Evolutionary conservation across 2,888 invertebrate genomes (phyloP), one percentile per base, ranked within the genome.

Genomic region (Mythimna pallens): DNA sequence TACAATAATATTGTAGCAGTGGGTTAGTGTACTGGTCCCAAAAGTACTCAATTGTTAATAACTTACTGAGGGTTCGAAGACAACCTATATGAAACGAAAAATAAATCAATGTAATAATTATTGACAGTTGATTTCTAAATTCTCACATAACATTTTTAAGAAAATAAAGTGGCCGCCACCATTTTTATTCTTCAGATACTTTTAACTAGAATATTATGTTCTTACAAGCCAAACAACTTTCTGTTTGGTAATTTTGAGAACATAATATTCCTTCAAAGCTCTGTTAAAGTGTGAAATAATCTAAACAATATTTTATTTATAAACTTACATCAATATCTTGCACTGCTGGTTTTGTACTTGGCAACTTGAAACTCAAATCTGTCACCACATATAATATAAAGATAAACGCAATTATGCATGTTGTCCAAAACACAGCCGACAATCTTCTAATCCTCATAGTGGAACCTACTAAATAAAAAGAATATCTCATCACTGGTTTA

Each of bases 381-480:
- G 97, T 97, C 83, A 97, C 97, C 70, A 97, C 94, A 91, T 98
- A 98, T 77, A 97, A 93, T 86, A 97, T 97, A 86, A 97, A 96
- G 83, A 97, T 95, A 86, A 97, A 97, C 40, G 96, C 96, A 77
- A 97, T 91, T 66, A 97, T 94, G 83, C 97, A 95, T 64, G 97
- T 95, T 63, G 97, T 96, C 92, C 97, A 97, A 87, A 97, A 96
- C 76, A 97, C 91, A 25, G 97, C 97, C 30, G 97, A 95, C 62
- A 97, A 90, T 86, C 96, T 94, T 89, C 97, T 94, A 77, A 97
- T 93, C 89, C 97, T 95, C 97, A 97, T 97, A 66, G 80, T 96
- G 86, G 55, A 52, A 65, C 43, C 78, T 67, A 61, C 2, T 52
- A 47, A 67, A 66, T 43, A 59, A 61, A 64, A 52, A 34, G 61